Percentiles rank a stretch among this genome's conserved stretches.
These are phyloP conservation scores for Gambusia affinis DNA, from an alignment of 2,113 vertebrate species.

Conservation along the genomic window DNA sequence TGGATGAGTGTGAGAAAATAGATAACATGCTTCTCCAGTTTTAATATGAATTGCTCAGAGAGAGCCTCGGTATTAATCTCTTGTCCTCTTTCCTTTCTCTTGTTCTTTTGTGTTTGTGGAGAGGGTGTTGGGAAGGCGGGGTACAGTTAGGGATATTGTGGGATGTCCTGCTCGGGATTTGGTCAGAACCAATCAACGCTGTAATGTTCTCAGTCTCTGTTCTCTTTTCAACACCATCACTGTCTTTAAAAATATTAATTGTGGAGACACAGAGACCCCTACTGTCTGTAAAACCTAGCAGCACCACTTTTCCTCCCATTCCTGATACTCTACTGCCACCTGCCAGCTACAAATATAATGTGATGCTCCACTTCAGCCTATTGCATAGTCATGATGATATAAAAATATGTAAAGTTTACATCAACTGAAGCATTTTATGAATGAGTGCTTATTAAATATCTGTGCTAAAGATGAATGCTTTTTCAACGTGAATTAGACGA, in stretches of 20 bases:
- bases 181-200: slow-evolving; percentile 80
- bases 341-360: slow-evolving; percentile 23
- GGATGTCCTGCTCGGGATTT: slow-evolving; percentile 82
- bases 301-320: neutral
- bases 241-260: slow-evolving; percentile 23
- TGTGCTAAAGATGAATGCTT: neutral
- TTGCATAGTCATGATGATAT: neutral
- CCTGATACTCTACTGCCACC: slow-evolving; percentile 65
- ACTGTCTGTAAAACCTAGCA: slow-evolving; percentile 29
- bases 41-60: slow-evolving; percentile 75
- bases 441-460: neutral
- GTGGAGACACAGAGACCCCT: slow-evolving; percentile 80
- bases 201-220: slow-evolving; percentile 51
- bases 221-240: slow-evolving; percentile 4
- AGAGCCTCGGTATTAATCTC: slow-evolving; percentile 74
- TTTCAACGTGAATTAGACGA: neutral
- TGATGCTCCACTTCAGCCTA: neutral
- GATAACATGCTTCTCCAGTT: slow-evolving; percentile 66
- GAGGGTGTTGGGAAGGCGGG: slow-evolving; percentile 21
- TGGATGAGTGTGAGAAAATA: slow-evolving; percentile 68
- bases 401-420: neutral
- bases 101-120: slow-evolving; percentile 26
- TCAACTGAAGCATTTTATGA: neutral
- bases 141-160: slow-evolving; percentile 67
- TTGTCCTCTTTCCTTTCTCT: slow-evolving; percentile 63